Evolutionary conservation across 2,888 invertebrate species (phyloP).

Genomic region (Aspidapion aeneum): DNA sequence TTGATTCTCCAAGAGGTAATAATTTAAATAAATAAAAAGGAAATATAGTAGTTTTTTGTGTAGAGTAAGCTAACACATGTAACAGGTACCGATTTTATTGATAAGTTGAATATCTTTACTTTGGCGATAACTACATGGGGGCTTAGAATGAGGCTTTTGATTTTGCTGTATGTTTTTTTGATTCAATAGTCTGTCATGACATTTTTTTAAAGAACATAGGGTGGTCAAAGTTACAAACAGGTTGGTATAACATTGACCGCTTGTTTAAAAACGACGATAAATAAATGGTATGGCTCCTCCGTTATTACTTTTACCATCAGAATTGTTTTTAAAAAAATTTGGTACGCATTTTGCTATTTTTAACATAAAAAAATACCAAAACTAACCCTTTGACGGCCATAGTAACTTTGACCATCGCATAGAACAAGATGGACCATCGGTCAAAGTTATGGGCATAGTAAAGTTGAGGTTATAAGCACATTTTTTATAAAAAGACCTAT

Average conservation of each 20-base stretch:
- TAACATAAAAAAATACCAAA: neutral
- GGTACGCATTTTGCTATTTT: neutral
- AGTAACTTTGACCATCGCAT: too few species aligned
- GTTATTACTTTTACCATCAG: neutral
- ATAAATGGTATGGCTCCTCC: neutral
- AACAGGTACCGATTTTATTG: neutral
- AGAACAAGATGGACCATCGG: too few species aligned
- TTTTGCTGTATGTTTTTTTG: neutral
- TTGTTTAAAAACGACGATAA: neutral
- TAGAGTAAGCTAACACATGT: too few species aligned
- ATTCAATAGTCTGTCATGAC: neutral
- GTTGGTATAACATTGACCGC: neutral
- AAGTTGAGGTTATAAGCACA: too few species aligned
- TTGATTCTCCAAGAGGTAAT: constrained; percentile 74
- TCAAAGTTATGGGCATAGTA: too few species aligned
- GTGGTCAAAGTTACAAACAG: neutral
- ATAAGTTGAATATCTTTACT: neutral
- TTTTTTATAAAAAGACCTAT: too few species aligned
- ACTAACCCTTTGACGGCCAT: too few species aligned
- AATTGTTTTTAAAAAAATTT: neutral
- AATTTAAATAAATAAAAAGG: too few species aligned
- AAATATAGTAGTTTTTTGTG: too few species aligned
- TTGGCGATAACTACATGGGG: neutral
- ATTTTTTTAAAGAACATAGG: neutral
- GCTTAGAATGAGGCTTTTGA: neutral